A percentile compares a stretch with the other conserved stretches of the same genome.
Evolutionary conservation across 2,113 vertebrate genomes (phyloP).

Genomic region (Boleophthalmus pectinirostris): DNA sequence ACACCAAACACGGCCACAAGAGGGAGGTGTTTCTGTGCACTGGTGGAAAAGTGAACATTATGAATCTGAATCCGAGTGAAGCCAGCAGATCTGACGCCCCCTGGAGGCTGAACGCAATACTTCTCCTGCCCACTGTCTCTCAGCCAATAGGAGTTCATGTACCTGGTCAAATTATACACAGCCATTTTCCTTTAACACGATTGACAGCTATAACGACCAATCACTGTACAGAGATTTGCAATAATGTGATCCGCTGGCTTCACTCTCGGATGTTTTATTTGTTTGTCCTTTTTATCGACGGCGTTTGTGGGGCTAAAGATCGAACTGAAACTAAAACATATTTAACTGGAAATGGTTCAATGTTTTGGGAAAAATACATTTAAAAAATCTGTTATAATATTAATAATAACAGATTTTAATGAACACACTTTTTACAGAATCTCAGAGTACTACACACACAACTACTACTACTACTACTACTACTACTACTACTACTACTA

Average conservation of each 20-base stretch:
- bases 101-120: slow-evolving; percentile 2
- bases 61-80: neutral
- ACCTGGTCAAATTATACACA: neutral
- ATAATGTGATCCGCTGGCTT: neutral
- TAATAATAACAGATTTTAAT: too few relatives aligned
- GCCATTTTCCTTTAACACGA: neutral
- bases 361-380: neutral
- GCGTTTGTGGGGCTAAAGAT: slow-evolving; percentile 5
- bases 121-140: neutral
- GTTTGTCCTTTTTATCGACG: neutral
- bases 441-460: too few relatives aligned
- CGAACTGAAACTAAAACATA: slow-evolving; percentile 17
- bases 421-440: too few relatives aligned
- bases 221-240: slow-evolving; percentile 8
- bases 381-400: too few relatives aligned
- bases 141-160: neutral
- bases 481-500: too few relatives aligned
- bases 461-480: too few relatives aligned
- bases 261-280: neutral
- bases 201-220: slow-evolving; percentile 11
- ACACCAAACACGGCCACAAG: neutral
- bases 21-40: neutral
- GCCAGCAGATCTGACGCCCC: slow-evolving; percentile 4
- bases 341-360: slow-evolving; percentile 5
- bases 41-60: neutral